Evolutionary conservation across 2,113 vertebrate genomes (phyloP).

Genomic region (Heterocephalus glaber): DNA sequence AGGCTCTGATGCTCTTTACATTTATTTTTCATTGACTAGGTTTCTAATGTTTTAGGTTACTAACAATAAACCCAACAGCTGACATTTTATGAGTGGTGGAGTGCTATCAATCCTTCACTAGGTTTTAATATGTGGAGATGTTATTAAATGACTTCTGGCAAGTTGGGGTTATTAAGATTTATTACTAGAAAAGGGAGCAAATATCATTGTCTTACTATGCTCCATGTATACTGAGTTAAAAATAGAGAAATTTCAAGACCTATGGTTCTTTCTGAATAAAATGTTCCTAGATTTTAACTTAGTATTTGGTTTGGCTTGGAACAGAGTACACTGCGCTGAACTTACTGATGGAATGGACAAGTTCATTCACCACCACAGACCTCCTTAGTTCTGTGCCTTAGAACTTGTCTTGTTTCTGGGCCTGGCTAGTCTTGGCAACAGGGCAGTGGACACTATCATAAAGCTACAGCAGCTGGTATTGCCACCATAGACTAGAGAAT

Average conservation of each 20-base stretch:
- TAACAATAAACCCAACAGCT: background rate
- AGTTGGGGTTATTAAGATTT: background rate
- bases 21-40: background rate
- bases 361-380: accelerated
- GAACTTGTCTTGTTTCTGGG: background rate
- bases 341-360: background rate
- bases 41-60: background rate
- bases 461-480: background rate
- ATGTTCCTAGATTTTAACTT: background rate
- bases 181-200: background rate
- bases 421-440: background rate
- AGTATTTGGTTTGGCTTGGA: background rate
- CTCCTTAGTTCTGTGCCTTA: background rate
- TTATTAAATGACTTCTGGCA: background rate
- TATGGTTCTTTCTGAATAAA: background rate
- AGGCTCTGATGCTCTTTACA: background rate
- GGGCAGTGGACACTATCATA: background rate
- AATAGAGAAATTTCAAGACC: background rate
- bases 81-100: background rate
- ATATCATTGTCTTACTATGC: background rate
- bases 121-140: background rate
- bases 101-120: background rate
- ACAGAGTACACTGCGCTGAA: accelerated
- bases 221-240: background rate
- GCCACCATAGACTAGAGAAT: background rate